Evolutionary conservation across 2,113 vertebrate species (phyloP).

Genomic region (Asarcornis scutulata): DNA sequence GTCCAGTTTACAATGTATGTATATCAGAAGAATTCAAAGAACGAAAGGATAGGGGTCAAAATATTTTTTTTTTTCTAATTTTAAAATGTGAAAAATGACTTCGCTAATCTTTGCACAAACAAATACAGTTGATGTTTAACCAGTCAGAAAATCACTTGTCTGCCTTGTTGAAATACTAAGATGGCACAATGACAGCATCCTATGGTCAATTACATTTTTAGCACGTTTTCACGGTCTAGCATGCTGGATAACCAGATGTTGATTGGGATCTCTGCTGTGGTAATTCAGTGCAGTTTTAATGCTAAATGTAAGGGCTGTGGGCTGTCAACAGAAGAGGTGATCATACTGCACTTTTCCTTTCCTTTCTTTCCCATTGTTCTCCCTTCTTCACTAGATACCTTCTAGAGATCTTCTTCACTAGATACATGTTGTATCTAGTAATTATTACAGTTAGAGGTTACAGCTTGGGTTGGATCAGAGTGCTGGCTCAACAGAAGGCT

Average conservation of each 20-base stretch:
- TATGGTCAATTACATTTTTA: background rate
- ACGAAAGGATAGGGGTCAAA: background rate
- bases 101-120: background rate
- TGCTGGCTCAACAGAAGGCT: background rate
- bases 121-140: background rate
- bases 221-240: background rate
- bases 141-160: background rate
- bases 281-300: background rate
- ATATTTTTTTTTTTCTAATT: accelerated
- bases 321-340: background rate
- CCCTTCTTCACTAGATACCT: no score
- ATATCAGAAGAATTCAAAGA: background rate
- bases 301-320: background rate
- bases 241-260: background rate
- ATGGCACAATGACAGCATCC: background rate
- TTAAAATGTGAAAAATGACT: background rate
- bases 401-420: no score
- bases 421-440: accelerated
- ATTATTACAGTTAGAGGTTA: background rate
- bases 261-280: background rate
- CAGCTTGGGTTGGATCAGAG: background rate
- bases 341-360: background rate
- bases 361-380: accelerated
- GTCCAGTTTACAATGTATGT: background rate
- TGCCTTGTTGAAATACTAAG: background rate